These are phyloP conservation scores for Malurus alboscapulatus DNA, from an alignment of 2,113 vertebrate species.

Conservation along the genomic window DNA sequence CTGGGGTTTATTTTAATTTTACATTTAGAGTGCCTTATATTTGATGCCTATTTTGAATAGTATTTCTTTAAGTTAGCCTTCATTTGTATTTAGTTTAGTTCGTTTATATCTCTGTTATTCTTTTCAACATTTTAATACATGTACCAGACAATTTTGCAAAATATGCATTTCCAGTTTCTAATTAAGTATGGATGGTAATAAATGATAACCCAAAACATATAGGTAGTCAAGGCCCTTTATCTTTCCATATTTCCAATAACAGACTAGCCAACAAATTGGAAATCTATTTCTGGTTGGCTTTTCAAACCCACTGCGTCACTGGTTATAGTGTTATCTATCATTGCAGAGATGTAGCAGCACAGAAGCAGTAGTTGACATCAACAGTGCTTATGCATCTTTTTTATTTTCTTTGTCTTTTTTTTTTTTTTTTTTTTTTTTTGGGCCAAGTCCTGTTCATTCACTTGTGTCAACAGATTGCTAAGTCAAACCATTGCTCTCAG, in stretches of 20 bases:
- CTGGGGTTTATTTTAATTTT: conserved; percentile 83
- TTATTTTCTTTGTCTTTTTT: no score
- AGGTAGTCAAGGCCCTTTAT: conserved; percentile 73
- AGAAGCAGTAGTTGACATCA: neutral
- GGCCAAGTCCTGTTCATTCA: neutral
- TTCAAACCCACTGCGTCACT: neutral
- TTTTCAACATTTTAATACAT: conserved; percentile 72
- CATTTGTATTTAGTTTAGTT: conserved; percentile 79
- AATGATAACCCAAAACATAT: conserved; percentile 71
- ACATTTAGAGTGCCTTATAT: conserved; percentile 99
- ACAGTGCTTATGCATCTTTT: neutral
- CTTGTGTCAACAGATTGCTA: neutral
- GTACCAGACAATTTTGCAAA: conserved; percentile 73
- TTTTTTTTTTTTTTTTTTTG: neutral
- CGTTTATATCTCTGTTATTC: conserved; percentile 77
- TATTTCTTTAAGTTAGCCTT: conserved; percentile 84
- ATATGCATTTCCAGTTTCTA: conserved; percentile 76
- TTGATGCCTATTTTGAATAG: conserved; percentile 95
- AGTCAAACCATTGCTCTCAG: neutral
- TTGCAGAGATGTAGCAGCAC: conserved; percentile 36
- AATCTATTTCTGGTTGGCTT: conserved; percentile 30
- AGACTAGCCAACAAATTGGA: conserved; percentile 31
- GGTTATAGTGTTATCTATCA: neutral
- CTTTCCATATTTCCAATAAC: conserved; percentile 40
- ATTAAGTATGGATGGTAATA: conserved; percentile 70